Conservation (phyloP, 2,888 invertebrate species). For the Oscheius sp. region DNA sequence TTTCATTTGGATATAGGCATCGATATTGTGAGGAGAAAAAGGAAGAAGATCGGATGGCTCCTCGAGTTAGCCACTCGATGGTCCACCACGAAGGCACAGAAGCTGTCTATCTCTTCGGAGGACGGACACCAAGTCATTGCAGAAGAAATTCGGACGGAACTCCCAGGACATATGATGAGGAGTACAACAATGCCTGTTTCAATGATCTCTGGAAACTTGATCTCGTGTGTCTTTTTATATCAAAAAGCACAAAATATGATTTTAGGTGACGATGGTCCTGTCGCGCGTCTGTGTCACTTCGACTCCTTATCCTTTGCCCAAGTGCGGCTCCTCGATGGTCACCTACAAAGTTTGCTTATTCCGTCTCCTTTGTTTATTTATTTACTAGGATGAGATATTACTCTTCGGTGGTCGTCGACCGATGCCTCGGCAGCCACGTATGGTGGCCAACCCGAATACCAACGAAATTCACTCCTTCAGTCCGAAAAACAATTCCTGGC, state of each 20-base stretch:
- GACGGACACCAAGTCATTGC: background rate
- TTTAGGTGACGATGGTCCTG: background rate
- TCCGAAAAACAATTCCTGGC: constrained; percentile 1
- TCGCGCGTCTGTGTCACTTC: constrained; percentile 9
- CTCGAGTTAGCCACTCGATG: constrained; percentile 16
- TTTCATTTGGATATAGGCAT: background rate
- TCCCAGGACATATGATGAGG: background rate
- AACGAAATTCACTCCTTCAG: constrained; percentile 27
- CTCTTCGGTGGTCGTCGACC: constrained; percentile 31
- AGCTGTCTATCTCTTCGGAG: constrained; percentile 24
- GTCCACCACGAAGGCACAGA: constrained; percentile 10
- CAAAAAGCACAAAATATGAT: too few relatives aligned
- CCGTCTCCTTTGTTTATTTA: background rate
- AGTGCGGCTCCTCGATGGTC: constrained; percentile 15
- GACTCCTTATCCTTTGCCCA: constrained; percentile 31
- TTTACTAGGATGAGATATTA: constrained; percentile 21
- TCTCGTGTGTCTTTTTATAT: constrained; percentile 4
- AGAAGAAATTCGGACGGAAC: background rate
- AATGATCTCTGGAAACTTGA: constrained; percentile 34
- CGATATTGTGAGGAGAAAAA: constrained; percentile 12
- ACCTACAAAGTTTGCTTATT: constrained; percentile 22
- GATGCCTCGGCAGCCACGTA: background rate
- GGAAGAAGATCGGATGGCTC: constrained; percentile 24
- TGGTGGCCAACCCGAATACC: constrained; percentile 7
- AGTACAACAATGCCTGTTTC: constrained; percentile 16